Percentiles rank a stretch among this genome's conserved stretches.
These are phyloP conservation scores for Venustaconcha ellipsiformis DNA, from an alignment of 1,140 invertebrate genomes.

Conservation along the genomic window DNA sequence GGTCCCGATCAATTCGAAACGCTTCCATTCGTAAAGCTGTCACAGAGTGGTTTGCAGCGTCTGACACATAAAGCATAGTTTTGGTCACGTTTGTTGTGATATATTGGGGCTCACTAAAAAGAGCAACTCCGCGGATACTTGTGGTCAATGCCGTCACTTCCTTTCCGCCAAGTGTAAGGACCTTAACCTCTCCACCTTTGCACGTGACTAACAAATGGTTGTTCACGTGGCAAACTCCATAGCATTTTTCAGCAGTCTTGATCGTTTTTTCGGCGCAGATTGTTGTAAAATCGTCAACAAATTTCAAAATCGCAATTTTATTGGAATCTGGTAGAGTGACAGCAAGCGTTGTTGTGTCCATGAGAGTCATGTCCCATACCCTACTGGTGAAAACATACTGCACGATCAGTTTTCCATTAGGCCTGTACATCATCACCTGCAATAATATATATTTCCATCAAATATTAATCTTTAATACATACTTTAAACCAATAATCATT, in stretches of 20 bases:
- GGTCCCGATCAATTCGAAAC: slow-evolving; percentile 19
- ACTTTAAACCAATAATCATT: too few relatives aligned
- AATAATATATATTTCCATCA: too few relatives aligned
- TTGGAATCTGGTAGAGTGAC: slow-evolving; percentile 29
- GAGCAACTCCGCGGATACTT: slow-evolving; percentile 17
- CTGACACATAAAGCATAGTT: slow-evolving; percentile 25
- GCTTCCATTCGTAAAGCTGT: slow-evolving; percentile 15
- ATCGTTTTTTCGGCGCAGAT: slow-evolving; percentile 19
- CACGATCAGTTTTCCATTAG: slow-evolving; percentile 16
- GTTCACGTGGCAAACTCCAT: slow-evolving; percentile 22
- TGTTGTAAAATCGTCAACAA: slow-evolving; percentile 14
- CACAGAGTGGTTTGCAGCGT: slow-evolving; percentile 20
- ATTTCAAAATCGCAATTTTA: slow-evolving; percentile 27
- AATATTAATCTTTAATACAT: too few relatives aligned
- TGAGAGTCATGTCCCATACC: slow-evolving; percentile 30
- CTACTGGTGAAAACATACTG: slow-evolving; percentile 29
- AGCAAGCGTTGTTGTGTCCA: slow-evolving; percentile 19
- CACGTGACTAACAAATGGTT: slow-evolving; percentile 25
- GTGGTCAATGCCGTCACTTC: slow-evolving; percentile 29
- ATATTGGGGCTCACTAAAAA: slow-evolving; percentile 28
- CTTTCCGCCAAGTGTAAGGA: slow-evolving; percentile 26
- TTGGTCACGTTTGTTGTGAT: slow-evolving; percentile 19
- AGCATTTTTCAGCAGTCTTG: slow-evolving; percentile 32
- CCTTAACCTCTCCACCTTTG: slow-evolving; percentile 29
- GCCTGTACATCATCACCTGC: slow-evolving; percentile 11